These are phyloP conservation scores for Phortica okadai DNA, from an alignment of 2,888 invertebrate genomes.

Conservation along the genomic window DNA sequence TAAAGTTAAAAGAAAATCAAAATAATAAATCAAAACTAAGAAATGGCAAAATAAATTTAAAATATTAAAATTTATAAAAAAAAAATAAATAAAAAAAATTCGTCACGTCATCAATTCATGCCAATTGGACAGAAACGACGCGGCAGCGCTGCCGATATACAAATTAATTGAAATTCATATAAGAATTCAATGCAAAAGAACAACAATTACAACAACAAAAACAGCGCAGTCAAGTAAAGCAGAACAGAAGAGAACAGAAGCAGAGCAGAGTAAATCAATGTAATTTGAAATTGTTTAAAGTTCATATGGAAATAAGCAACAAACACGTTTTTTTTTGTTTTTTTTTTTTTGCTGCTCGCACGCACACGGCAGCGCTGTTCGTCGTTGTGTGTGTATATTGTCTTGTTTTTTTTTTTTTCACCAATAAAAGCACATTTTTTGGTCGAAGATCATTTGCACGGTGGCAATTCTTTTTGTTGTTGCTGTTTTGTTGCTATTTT, in stretches of 20 bases:
- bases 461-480: conserved; percentile 2
- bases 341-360: conserved; percentile 36
- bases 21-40: conserved; percentile 28
- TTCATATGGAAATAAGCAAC: conserved; percentile 59
- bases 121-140: conserved; percentile 54
- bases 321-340: conserved; percentile 53
- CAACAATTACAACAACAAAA: not conserved
- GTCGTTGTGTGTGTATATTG: not conserved
- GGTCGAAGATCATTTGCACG: not conserved
- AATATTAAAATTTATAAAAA: conserved; percentile 34
- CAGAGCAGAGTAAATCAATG: not conserved
- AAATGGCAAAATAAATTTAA: conserved; percentile 27
- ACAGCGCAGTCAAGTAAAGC: not conserved
- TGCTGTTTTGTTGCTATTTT: not conserved
- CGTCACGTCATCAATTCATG: conserved; percentile 71
- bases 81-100: conserved; percentile 23
- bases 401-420: not conserved
- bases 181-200: conserved; percentile 64
- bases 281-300: conserved; percentile 57
- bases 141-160: conserved; percentile 43
- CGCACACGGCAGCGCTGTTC: not conserved
- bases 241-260: not conserved
- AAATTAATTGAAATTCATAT: conserved; percentile 69
- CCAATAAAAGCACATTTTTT: too few species aligned
- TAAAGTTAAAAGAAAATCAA: conserved; percentile 35